phyloP scores from a whole-genome alignment of 2,113 vertebrate species.

The Saccopteryx bilineata region DNA sequence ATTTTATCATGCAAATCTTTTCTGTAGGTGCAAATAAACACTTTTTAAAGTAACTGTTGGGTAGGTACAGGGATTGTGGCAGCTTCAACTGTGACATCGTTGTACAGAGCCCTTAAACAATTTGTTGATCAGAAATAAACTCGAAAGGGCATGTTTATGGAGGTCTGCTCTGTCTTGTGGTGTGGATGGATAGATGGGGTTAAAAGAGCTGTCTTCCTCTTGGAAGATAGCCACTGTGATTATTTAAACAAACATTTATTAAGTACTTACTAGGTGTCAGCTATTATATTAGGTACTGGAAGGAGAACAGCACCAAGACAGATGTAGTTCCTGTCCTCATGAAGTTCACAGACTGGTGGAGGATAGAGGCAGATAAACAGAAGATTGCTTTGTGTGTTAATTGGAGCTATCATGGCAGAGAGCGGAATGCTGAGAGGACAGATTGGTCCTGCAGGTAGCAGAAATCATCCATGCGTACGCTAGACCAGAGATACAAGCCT shows the following conservation, averaged over 20 bases:
- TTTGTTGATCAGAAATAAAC: conserved; percentile 18
- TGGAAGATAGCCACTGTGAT: not conserved
- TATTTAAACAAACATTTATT: conserved; percentile 44
- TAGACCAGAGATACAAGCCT: conserved; percentile 16
- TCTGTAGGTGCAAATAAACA: conserved; percentile 7
- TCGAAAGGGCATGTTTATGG: not conserved
- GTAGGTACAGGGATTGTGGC: not conserved
- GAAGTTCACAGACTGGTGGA: not conserved
- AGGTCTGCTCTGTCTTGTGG: not conserved
- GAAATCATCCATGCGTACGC: conserved; percentile 44
- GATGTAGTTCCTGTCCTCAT: not conserved
- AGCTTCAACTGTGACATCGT: not conserved
- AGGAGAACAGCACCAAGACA: conserved; percentile 21
- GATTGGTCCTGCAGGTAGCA: conserved; percentile 78
- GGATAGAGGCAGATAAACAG: conserved; percentile 46
- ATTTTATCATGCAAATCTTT: not conserved
- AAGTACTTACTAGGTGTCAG: not conserved
- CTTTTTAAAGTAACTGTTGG: conserved; percentile 19
- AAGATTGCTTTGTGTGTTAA: conserved; percentile 52
- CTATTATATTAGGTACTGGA: not conserved
- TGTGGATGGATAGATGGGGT: not conserved
- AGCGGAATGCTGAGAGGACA: conserved; percentile 66
- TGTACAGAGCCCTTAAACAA: not conserved
- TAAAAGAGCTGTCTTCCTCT: not conserved
- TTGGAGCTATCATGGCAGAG: conserved; percentile 61